Base-by-base conservation (phyloP, 2,113 vertebrate species). In the Piprites chloris region DNA sequence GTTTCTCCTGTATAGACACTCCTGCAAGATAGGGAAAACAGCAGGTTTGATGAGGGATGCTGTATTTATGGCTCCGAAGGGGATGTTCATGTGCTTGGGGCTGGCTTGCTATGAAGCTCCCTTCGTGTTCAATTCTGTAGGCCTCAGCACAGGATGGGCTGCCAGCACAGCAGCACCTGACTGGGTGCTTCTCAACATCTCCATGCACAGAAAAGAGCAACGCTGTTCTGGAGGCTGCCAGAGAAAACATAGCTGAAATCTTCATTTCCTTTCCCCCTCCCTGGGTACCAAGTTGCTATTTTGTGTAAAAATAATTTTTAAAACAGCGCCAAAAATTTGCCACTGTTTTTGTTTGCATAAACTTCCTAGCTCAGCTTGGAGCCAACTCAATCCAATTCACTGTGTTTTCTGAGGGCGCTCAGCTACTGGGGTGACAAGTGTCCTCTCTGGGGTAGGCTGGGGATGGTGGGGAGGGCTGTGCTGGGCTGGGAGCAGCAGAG, bases 101-200 rank as follows among this genome's bases (percentile, higher is more conserved):
- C 37, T 55, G 55, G 21, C 12, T 44, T 47, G 27, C 47, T 41
- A 27, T 0, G 2, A 27, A 32, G 23, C 28, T 53, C 14, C 5
- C 1, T 73, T 47, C 9, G 2, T 6, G 21, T 37, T 77, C 20
- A 0, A 0, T 65, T 35, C 44, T 47, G 9, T 35, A 3, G 20
- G 13, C 30, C 30, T 26, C 53, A 32, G 26, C 1, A 58, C 52
- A 61, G 50, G 55, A 18, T 19, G 21, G 56, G 39, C 39, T 59
- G 6, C 42, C 47, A 71, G 47, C 14, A 37, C 32, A n/a, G 76
- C 1, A 5, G 28, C 28, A 32, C 39, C 32, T 0, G 0, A 0
- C 23, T 63, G 35, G 16, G 27, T 14, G 23, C 28, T 83, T 74
- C 46, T 84, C 55, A 69, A 2, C 27, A 33, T 8, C n/a, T 28